Percentiles rank a stretch among this genome's conserved stretches.
phyloP scores from a whole-genome alignment of 2,797 vertebrate species.

The Karalla daura region DNA sequence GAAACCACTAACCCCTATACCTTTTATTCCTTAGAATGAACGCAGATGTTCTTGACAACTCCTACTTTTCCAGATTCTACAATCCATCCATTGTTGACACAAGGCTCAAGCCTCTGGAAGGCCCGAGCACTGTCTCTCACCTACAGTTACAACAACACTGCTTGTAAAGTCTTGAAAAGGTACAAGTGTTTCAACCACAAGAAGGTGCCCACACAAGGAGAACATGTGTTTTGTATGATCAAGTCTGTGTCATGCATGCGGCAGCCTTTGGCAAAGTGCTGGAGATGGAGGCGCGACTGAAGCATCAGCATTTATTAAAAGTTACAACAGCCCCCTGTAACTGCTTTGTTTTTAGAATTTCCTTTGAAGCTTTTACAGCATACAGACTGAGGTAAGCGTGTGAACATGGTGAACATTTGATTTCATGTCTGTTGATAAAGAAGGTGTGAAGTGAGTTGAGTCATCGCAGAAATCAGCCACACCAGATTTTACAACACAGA shows the following conservation, averaged over 20 bases:
- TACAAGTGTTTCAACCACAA: not conserved
- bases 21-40: not conserved
- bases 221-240: not conserved
- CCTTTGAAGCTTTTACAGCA: no score
- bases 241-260: not conserved
- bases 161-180: not conserved
- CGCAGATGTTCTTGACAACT: not conserved
- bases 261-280: not conserved
- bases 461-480: constrained; percentile 28
- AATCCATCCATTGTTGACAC: not conserved
- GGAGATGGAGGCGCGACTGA: not conserved
- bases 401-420: not conserved
- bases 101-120: not conserved
- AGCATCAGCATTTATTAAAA: not conserved
- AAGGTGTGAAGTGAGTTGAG: constrained; percentile 12
- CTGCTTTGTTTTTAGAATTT: not conserved
- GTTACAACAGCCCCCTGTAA: not conserved
- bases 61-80: not conserved
- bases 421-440: not conserved
- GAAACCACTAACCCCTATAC: not conserved
- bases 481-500: constrained; percentile 2
- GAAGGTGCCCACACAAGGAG: not conserved
- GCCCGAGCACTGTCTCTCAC: not conserved
- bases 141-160: no score
- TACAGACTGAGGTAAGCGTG: no score